phyloP scores from a whole-genome alignment of 2,797 vertebrate species.

The Eurystomus glaucurus region DNA sequence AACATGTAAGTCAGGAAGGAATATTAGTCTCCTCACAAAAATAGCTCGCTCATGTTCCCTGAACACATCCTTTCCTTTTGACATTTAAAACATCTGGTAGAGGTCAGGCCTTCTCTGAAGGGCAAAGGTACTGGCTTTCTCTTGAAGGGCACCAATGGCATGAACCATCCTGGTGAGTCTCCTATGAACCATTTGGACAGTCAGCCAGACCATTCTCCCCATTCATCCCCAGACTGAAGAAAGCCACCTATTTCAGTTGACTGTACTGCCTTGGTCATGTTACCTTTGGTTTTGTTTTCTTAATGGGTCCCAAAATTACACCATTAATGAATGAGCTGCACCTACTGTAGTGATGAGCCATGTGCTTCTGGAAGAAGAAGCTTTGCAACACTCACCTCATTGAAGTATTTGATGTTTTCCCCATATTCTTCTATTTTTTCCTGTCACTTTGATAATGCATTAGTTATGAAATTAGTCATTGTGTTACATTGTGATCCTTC shows the following conservation, averaged over 20 bases:
- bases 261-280: background rate
- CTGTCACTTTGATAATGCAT: background rate
- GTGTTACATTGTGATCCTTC: background rate
- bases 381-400: background rate
- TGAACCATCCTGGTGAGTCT: background rate
- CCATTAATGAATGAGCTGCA: background rate
- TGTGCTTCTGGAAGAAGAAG: background rate
- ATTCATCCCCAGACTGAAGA: background rate
- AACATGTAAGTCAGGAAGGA: background rate
- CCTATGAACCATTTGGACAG: background rate
- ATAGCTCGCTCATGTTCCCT: background rate
- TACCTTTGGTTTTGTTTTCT: background rate
- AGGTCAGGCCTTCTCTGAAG: background rate
- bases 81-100: background rate
- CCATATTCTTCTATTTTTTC: background rate
- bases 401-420: background rate
- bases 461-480: background rate
- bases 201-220: background rate
- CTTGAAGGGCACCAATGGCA: background rate
- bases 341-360: background rate
- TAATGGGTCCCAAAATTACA: background rate
- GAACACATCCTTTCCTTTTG: background rate
- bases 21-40: background rate
- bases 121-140: background rate
- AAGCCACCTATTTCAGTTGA: background rate